Evolutionary conservation across 1,140 invertebrate genomes (phyloP).

Genomic region (Pararge aegeria): DNA sequence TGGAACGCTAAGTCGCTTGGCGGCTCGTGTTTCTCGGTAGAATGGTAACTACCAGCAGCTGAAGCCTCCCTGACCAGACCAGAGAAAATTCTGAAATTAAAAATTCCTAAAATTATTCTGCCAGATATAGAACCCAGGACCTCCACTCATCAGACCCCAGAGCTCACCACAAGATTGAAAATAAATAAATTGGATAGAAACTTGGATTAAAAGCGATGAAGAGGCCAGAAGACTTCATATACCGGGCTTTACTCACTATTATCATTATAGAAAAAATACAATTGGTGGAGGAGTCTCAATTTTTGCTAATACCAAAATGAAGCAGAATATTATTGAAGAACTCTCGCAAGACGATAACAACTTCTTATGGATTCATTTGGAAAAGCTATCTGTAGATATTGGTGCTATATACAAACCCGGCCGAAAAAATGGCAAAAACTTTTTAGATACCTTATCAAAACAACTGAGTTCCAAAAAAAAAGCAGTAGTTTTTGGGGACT

Average conservation of each 20-base stretch:
- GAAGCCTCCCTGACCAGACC: too few relatives aligned
- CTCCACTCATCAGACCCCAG: too few relatives aligned
- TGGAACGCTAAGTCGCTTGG: too few relatives aligned
- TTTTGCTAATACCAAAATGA: conserved; percentile 9
- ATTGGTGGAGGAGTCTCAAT: conserved; percentile 18
- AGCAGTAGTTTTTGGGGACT: conserved; percentile 21
- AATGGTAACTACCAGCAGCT: too few relatives aligned
- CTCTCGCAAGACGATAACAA: background rate
- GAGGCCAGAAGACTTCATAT: conserved; percentile 14
- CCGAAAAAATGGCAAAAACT: conserved; percentile 8
- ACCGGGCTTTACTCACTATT: conserved; percentile 15
- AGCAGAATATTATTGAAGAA: conserved; percentile 10
- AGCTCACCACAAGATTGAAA: too few relatives aligned
- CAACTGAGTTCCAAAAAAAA: conserved; percentile 12
- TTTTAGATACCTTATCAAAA: conserved; percentile 6
- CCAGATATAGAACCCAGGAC: too few relatives aligned
- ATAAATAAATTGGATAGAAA: conserved; percentile 19
- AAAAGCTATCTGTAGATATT: too few relatives aligned
- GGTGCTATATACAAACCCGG: conserved; percentile 23
- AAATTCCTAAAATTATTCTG: too few relatives aligned
- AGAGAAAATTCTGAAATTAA: too few relatives aligned
- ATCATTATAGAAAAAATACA: conserved; percentile 13
- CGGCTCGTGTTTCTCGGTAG: too few relatives aligned
- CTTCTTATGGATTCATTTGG: conserved; percentile 12
- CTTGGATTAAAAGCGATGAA: conserved; percentile 16